Base-by-base conservation (phyloP, 1,140 invertebrate species). In the Drosophila tropicalis region DNA sequence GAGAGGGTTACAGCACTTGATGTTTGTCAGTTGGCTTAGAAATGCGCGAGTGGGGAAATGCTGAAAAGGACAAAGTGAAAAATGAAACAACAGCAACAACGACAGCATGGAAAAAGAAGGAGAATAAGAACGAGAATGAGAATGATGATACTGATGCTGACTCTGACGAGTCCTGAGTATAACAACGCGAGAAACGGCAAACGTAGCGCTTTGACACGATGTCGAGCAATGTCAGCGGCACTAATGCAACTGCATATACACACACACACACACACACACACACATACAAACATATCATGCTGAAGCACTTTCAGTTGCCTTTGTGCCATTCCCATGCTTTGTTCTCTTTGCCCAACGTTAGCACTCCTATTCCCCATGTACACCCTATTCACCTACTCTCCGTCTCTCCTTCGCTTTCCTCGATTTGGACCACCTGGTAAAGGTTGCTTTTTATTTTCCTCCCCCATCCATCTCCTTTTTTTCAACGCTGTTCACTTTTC, bases 1-100 rank as follows among this genome's bases (percentile, higher is more conserved):
- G 34, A 7, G 70, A 10, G 9, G 44, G 44, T 47, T 17, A 47
- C 6, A 36, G 66, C 74, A 56, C 73, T 76, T 66, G 57, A 70
- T 66, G 74, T 51, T 57, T 77, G 75, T 77, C 73, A 77, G 75
- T 77, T 77, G 74, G 73, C 72, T 76, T 76, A 76, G 65, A 76
- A 76, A 76, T 64, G 73, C 39, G 68, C 67, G 67, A 51, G 47
- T 60, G 72, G 72, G 64, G 56, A 32, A 73, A 73, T 73, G 74
- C 67, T 77, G 64, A 66, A 76, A 76, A 65, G 74, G 67, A 70
- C 74, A 70, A 60, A 76, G 44, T 61, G 58, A 25, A 61, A 60
- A 61, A 61, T 41, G 36, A 57, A 57, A 47, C 44, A 47, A 47
- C 15, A 47, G 17, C 44, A 47, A 47, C 44, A 47, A 41, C 12